These are phyloP conservation scores for Heliconius hewitsoni DNA, from an alignment of 1,140 invertebrate genomes.

Conservation along the genomic window DNA sequence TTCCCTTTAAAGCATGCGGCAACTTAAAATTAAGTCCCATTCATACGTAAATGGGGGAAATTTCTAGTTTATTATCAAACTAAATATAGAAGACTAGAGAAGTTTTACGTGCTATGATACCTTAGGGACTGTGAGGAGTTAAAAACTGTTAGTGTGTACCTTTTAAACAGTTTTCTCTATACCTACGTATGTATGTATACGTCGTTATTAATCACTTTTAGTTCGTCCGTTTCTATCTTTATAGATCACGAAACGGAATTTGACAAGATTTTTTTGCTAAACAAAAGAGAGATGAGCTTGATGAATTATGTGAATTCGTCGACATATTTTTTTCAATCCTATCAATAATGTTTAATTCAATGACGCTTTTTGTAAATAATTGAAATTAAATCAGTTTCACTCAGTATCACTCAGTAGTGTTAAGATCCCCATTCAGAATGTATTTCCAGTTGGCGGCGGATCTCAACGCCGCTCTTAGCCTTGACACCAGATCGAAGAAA, in stretches of 20 bases:
- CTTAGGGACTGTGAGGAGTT: slow-evolving; percentile 24
- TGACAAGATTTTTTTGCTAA: background rate
- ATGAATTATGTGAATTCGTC: no score
- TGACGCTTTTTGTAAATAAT: no score
- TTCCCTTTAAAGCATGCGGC: background rate
- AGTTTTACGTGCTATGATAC: slow-evolving; percentile 25
- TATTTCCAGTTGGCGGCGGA: no score
- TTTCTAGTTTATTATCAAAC: slow-evolving; percentile 28
- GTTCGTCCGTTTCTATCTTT: background rate
- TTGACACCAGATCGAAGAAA: no score
- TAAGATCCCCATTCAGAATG: no score
- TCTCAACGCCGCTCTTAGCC: no score
- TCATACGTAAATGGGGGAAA: slow-evolving; percentile 17
- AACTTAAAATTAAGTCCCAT: slow-evolving; percentile 17
- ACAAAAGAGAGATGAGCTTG: no score
- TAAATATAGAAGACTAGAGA: slow-evolving; percentile 25
- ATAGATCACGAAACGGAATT: background rate
- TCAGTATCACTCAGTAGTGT: no score
- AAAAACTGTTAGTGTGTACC: slow-evolving; percentile 16
- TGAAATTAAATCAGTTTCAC: no score
- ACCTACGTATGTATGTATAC: background rate
- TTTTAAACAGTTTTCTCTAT: background rate
- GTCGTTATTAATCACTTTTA: background rate
- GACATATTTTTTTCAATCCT: no score
- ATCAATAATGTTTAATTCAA: no score